Evolutionary conservation across 2,113 vertebrate genomes (phyloP).

Genomic region (Periophthalmus modestus): DNA sequence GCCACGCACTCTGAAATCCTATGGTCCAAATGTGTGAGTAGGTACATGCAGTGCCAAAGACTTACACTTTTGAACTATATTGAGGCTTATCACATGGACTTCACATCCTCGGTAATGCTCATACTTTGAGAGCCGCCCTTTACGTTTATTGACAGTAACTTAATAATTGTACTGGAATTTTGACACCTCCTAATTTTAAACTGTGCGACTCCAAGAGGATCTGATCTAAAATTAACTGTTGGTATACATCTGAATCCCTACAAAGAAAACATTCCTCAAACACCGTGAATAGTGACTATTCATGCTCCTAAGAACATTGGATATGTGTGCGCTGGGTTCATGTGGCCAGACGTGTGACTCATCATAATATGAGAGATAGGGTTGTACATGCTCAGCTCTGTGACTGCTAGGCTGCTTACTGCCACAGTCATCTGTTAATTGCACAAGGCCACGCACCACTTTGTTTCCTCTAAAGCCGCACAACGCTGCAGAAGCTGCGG

Average conservation of each 20-base stretch:
- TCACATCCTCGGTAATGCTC: conserved; percentile 41
- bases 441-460: conserved; percentile 11
- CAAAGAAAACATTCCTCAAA: conserved; percentile 72
- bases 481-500: conserved; percentile 14
- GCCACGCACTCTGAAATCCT: conserved; percentile 28
- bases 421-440: conserved; percentile 21
- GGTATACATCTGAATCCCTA: conserved; percentile 70
- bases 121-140: conserved; percentile 69
- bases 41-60: conserved; percentile 43
- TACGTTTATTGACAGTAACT: conserved; percentile 77
- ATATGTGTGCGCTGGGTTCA: conserved; percentile 12
- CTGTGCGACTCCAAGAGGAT: conserved; percentile 73
- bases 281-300: conserved; percentile 68
- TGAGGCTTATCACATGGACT: conserved; percentile 48
- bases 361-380: conserved; percentile 47
- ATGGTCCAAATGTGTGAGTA: conserved; percentile 49
- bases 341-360: conserved; percentile 38
- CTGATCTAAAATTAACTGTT: conserved; percentile 73
- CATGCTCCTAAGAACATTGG: conserved; percentile 58
- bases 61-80: conserved; percentile 57
- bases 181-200: conserved; percentile 81
- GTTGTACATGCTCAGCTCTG: conserved; percentile 37
- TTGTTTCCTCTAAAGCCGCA: conserved; percentile 6
- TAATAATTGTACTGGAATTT: conserved; percentile 77
- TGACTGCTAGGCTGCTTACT: conserved; percentile 15